phyloP scores from a whole-genome alignment of 2,888 invertebrate genomes.

The Drosophila kambysellisi region DNA sequence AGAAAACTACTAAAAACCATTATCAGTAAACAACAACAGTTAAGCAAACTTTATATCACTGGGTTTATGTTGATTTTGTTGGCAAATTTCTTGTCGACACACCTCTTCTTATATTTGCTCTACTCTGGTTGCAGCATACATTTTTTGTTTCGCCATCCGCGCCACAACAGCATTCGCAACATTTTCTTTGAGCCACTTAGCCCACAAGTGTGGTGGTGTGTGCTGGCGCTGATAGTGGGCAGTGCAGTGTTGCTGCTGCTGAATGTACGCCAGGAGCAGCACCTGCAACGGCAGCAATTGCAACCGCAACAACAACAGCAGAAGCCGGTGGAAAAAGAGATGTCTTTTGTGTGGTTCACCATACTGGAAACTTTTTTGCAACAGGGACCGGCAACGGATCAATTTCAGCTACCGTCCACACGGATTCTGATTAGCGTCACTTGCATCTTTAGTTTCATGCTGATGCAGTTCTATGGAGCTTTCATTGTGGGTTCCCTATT shows the following conservation, averaged over 20 bases:
- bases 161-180: constrained; percentile 76
- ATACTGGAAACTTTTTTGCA: constrained; percentile 81
- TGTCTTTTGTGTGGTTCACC: constrained; percentile 77
- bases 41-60: not conserved
- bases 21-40: not conserved
- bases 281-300: constrained; percentile 4
- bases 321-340: constrained; percentile 51
- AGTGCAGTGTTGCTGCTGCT: constrained; percentile 67
- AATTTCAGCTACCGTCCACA: constrained; percentile 77
- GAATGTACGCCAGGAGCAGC: constrained; percentile 70
- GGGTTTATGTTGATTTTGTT: not conserved
- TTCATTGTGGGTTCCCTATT: constrained; percentile 83
- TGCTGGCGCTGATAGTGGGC: constrained; percentile 66
- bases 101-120: not conserved
- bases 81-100: not conserved
- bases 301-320: not conserved
- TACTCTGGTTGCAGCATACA: constrained; percentile 63
- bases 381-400: constrained; percentile 78
- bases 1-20: not conserved
- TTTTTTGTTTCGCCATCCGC: constrained; percentile 83
- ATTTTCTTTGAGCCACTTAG: constrained; percentile 82
- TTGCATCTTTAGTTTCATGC: constrained; percentile 79
- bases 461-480: constrained; percentile 83
- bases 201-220: constrained; percentile 79
- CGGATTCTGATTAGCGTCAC: constrained; percentile 74